These are phyloP conservation scores for Phoxinus dragarum DNA, from an alignment of 2,797 vertebrate species.

Conservation along the genomic window DNA sequence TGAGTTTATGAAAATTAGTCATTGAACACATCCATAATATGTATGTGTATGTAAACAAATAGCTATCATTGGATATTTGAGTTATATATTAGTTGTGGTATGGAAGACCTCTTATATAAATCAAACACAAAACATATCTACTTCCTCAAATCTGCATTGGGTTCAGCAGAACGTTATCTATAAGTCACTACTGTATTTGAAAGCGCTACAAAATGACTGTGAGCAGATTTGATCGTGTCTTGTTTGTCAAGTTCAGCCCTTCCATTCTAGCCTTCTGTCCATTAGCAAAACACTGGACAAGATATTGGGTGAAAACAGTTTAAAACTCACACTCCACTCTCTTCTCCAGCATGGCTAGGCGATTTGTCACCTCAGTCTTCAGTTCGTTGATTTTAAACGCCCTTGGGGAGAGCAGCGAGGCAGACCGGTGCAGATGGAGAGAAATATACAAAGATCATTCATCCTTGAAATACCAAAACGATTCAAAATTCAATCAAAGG, in stretches of 20 bases:
- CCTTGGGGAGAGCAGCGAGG: constrained; percentile 69
- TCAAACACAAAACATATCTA: constrained; percentile 44
- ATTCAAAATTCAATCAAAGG: constrained; percentile 19
- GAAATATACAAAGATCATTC: constrained; percentile 27
- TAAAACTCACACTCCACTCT: constrained; percentile 88
- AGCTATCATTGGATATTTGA: constrained; percentile 9
- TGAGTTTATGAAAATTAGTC: too few relatives aligned
- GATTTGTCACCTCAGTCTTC: constrained; percentile 89
- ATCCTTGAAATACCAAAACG: constrained; percentile 14
- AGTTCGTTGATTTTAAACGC: constrained; percentile 93
- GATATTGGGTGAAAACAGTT: not conserved
- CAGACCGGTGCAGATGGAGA: constrained; percentile 5
- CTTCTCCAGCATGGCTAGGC: constrained; percentile 91
- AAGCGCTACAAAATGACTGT: not conserved
- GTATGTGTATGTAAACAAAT: constrained; percentile 33
- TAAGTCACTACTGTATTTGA: not conserved
- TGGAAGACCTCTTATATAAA: constrained; percentile 39
- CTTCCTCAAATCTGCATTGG: constrained; percentile 42
- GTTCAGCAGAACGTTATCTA: not conserved
- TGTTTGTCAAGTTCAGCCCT: not conserved
- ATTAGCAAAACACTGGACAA: not conserved
- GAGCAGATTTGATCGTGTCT: not conserved
- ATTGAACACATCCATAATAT: too few relatives aligned
- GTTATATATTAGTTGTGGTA: constrained; percentile 28
- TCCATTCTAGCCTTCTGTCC: not conserved